Evolutionary conservation across 2,113 vertebrate genomes (phyloP).

Genomic region (Myrmecobius fasciatus): DNA sequence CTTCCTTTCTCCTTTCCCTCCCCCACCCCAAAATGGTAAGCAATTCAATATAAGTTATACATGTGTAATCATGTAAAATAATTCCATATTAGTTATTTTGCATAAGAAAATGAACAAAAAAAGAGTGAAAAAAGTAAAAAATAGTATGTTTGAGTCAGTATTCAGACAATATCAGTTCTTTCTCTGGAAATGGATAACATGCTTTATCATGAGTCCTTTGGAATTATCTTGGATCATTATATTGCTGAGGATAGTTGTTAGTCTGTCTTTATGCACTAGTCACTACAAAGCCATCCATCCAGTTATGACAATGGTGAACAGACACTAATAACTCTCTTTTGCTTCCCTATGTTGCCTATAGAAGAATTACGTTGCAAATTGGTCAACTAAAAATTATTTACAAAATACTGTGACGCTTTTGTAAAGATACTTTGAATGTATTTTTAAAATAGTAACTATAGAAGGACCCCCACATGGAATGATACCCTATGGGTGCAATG

Average conservation of each 20-base stretch:
- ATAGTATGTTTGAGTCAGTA: neutral
- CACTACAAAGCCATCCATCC: neutral
- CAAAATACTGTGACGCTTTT: neutral
- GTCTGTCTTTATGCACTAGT: neutral
- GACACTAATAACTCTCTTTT: neutral
- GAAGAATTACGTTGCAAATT: neutral
- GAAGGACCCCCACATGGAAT: neutral
- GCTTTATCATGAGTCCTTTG: neutral
- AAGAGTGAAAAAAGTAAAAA: neutral
- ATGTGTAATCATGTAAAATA: neutral
- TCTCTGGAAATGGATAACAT: neutral
- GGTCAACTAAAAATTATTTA: constrained; percentile 11
- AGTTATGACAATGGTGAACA: neutral
- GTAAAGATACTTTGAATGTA: neutral
- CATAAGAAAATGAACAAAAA: neutral
- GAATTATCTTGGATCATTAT: neutral
- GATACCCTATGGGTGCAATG: neutral
- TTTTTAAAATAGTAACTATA: constrained; percentile 12
- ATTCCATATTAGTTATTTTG: neutral
- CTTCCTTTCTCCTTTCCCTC: too few species aligned
- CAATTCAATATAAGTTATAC: neutral
- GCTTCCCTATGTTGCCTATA: neutral
- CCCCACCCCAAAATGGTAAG: neutral
- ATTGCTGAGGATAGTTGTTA: neutral
- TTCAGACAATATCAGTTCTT: neutral